Evolutionary conservation across 2,888 invertebrate species (phyloP), one percentile per base, ranked within the genome.

Genomic region (Hydraecia micacea): DNA sequence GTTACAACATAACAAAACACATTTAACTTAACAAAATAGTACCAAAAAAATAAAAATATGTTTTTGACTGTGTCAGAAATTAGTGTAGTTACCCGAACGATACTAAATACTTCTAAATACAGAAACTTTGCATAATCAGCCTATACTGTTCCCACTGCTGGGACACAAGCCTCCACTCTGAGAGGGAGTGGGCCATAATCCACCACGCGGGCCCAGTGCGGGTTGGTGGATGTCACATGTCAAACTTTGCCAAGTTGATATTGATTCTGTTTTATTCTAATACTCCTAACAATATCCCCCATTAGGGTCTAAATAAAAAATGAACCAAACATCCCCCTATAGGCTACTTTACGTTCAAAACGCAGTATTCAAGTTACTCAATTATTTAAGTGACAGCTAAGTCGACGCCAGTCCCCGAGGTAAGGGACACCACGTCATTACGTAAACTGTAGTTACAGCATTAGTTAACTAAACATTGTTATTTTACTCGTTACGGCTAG

Each of bases 371-470:
- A 62, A 73, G 49, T 80, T 55, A 80, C 69, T 78, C 32, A 73
- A 78, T 81, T 68, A 84, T 71, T 81, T 18, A 79, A 67, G 36
- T 39, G 42, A 46, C 28, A 68, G 75, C 77, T 67, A 81, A 60
- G 73, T 75, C 55, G 52, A 60, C 46, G 58, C 63, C 42, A 46
- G 74, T 66, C 62, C 68, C 58, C 36, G 15, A 32, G 75, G 75
- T 75, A 72, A 72, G 74, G 68, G 60, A 75, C 60, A 85, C 72
- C 25, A 21, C 32, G n/a, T 63, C 52, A 81, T 83, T 84, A 87
- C 85, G 83, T 84, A 87, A 89, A 77, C 85, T n/a, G 42, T 79
- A 75, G 79, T 86, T 83, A 85, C 86, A 83, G 79, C 82, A 86
- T 87, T 82, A 80, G 70, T 84, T 68, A 75, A 46, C 68, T 85